A percentile compares a stretch with the other conserved stretches of the same genome.
Evolutionary conservation across 2,888 invertebrate species (phyloP).

Genomic region (Myathropa florea): DNA sequence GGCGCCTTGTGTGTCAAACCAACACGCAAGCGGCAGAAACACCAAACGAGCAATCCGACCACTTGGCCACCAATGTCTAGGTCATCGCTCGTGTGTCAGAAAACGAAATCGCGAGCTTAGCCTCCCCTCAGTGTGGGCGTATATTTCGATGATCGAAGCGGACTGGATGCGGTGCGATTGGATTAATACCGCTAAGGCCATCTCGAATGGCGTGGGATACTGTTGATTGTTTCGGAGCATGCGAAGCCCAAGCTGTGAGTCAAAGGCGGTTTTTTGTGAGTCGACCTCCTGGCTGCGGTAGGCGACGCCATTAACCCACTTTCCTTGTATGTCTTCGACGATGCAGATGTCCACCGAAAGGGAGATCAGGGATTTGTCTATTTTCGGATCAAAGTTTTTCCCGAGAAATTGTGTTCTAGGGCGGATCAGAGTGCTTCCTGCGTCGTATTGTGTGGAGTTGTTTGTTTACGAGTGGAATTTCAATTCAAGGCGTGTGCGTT

Average conservation of each 20-base stretch:
- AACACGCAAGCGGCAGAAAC: background rate
- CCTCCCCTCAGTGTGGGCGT: conserved; percentile 23
- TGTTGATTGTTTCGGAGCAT: background rate
- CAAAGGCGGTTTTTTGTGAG: background rate
- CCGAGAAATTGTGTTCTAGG: background rate
- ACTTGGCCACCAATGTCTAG: conserved; percentile 46
- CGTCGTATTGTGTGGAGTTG: no score
- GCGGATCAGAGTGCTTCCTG: background rate
- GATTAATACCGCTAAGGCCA: conserved; percentile 57
- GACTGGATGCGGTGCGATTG: conserved; percentile 34
- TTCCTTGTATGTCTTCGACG: background rate
- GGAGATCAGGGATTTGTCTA: background rate
- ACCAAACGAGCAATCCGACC: background rate
- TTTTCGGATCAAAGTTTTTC: background rate
- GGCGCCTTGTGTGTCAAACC: background rate
- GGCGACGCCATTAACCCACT: conserved; percentile 41
- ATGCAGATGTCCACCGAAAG: background rate
- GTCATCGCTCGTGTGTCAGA: conserved; percentile 5
- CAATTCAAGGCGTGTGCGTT: conserved; percentile 3
- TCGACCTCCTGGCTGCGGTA: background rate
- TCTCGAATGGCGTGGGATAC: conserved; percentile 24
- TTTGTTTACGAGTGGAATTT: background rate
- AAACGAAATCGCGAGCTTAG: conserved; percentile 23
- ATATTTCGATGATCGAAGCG: background rate
- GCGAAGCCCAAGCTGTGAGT: background rate